These are phyloP conservation scores for Onychorhynchus coronatus DNA, from an alignment of 2,113 vertebrate genomes.

Conservation along the genomic window DNA sequence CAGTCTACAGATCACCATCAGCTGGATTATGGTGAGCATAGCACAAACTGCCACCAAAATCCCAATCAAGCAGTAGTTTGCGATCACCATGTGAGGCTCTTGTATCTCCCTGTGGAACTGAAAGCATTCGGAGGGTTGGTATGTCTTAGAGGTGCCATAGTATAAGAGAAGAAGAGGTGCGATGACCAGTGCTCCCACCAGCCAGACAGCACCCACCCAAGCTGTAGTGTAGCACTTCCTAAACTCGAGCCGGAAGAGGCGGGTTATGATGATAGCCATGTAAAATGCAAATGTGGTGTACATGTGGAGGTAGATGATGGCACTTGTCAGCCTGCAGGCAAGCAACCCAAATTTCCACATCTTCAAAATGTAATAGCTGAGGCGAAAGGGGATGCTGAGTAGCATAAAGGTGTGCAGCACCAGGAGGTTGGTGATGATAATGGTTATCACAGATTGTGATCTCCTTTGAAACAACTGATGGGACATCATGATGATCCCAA, in stretches of 20 bases:
- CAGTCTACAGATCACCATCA: slow-evolving; percentile 26
- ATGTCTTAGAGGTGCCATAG: slow-evolving; percentile 10
- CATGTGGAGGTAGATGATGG: slow-evolving; percentile 64
- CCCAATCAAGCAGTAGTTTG: slow-evolving; percentile 21
- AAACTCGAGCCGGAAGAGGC: slow-evolving; percentile 22
- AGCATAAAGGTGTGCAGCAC: slow-evolving; percentile 63
- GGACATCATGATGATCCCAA: slow-evolving; percentile 43
- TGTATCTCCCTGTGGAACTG: slow-evolving; percentile 62
- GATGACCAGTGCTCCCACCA: slow-evolving; percentile 11
- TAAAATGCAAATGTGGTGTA: slow-evolving; percentile 63
- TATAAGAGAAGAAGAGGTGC: slow-evolving; percentile 7
- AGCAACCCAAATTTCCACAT: slow-evolving; percentile 58
- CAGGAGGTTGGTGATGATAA: slow-evolving; percentile 40
- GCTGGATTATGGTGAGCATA: slow-evolving; percentile 31
- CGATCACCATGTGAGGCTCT: not conserved
- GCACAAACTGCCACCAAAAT: slow-evolving; percentile 15
- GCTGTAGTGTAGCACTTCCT: not conserved
- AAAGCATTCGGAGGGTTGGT: slow-evolving; percentile 28
- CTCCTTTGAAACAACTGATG: slow-evolving; percentile 29
- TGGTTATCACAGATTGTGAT: slow-evolving; percentile 6
- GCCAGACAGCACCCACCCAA: slow-evolving; percentile 54
- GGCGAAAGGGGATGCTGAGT: slow-evolving; percentile 64
- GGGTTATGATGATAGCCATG: slow-evolving; percentile 15
- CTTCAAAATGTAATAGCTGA: slow-evolving; percentile 57
- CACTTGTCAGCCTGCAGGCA: slow-evolving; percentile 21